A percentile compares a stretch with the other conserved stretches of the same genome.
These are phyloP conservation scores for Neopelma chrysocephalum DNA, from an alignment of 2,797 vertebrate genomes.

Conservation along the genomic window DNA sequence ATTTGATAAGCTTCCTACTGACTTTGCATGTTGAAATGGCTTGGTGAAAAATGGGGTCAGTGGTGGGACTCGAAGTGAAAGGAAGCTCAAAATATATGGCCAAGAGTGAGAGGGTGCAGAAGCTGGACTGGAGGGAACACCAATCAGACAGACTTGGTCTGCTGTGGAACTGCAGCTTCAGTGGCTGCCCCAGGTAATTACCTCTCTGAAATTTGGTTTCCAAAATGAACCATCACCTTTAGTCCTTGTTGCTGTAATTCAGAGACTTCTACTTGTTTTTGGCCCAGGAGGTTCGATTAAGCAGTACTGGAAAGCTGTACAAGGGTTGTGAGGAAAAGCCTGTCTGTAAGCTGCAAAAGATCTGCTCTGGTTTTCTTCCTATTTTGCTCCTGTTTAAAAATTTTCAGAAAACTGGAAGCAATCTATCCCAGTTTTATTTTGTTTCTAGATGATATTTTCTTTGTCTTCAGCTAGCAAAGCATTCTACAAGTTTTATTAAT, in stretches of 20 bases:
- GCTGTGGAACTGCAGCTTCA: not conserved
- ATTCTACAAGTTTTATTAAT: not conserved
- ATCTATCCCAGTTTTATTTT: not conserved
- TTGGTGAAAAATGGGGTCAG: not conserved
- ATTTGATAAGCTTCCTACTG: not conserved
- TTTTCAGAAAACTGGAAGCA: not conserved
- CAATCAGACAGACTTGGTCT: not conserved
- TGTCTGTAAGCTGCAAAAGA: not conserved
- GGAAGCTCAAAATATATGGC: not conserved
- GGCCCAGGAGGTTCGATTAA: not conserved
- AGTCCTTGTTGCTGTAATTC: not conserved
- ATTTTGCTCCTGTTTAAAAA: not conserved
- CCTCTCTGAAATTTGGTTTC: not conserved
- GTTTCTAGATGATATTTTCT: not conserved
- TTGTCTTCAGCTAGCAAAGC: not conserved
- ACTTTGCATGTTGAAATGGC: not conserved
- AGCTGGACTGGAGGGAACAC: not conserved
- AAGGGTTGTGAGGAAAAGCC: not conserved
- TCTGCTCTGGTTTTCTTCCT: not conserved
- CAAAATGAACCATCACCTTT: not conserved
- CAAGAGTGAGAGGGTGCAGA: accelerated
- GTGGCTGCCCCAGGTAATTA: not conserved
- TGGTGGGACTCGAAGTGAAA: accelerated
- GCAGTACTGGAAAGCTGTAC: not conserved
- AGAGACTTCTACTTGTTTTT: not conserved